These are phyloP conservation scores for Formica selysi DNA, from an alignment of 1,140 invertebrate genomes.

Conservation along the genomic window DNA sequence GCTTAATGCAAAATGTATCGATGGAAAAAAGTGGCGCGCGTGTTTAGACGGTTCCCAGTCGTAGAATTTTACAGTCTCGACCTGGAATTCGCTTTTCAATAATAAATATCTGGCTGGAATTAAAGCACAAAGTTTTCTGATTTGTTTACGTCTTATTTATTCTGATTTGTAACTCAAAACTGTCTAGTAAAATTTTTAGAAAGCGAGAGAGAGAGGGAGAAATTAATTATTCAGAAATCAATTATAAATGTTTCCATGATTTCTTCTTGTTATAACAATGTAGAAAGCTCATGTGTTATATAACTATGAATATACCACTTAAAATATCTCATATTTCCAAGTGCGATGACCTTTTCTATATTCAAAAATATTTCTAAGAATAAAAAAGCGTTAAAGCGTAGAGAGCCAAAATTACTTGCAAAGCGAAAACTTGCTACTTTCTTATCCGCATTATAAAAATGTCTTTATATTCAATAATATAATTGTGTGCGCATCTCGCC, in stretches of 20 bases:
- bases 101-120: constrained; percentile 40
- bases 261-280: background rate
- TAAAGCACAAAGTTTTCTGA: constrained; percentile 10
- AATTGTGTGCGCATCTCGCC: constrained; percentile 14
- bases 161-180: background rate
- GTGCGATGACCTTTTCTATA: background rate
- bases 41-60: background rate
- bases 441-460: background rate
- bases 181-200: background rate
- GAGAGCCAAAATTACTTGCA: background rate
- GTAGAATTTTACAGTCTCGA: background rate
- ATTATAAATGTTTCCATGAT: background rate
- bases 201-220: too few species aligned
- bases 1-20: constrained; percentile 32
- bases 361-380: background rate
- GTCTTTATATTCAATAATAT: background rate
- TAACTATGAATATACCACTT: too few species aligned
- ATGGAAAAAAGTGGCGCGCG: constrained; percentile 3
- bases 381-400: background rate
- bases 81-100: constrained; percentile 7
- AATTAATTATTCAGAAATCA: background rate
- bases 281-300: background rate
- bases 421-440: background rate
- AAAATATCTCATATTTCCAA: background rate
- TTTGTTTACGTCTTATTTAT: background rate